Evolutionary conservation across 2,797 vertebrate genomes (phyloP).

Genomic region (Hapalemur alaotrensis): DNA sequence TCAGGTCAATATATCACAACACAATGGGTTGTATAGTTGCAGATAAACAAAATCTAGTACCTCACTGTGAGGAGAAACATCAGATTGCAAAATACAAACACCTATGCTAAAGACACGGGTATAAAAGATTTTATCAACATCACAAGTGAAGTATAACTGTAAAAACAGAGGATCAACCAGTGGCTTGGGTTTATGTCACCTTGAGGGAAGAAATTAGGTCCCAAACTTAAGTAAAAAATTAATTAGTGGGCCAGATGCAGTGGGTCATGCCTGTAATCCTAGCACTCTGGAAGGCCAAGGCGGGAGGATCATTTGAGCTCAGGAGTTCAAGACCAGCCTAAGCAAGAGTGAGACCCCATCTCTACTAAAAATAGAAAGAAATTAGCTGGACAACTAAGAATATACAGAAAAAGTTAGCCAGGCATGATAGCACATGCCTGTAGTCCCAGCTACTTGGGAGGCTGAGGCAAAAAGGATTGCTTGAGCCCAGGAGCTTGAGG

Average conservation of each 20-base stretch:
- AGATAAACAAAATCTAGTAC: neutral
- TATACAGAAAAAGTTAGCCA: too few species aligned
- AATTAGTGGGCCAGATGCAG: neutral
- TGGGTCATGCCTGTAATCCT: too few species aligned
- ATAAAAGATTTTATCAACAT: neutral
- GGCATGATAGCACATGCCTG: too few species aligned
- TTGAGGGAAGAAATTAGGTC: neutral
- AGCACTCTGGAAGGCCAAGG: too few species aligned
- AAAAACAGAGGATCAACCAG: neutral
- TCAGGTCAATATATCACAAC: neutral
- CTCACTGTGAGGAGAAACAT: neutral
- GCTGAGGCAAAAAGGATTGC: too few species aligned
- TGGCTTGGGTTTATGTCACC: neutral
- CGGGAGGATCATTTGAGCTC: too few species aligned
- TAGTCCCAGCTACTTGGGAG: too few species aligned
- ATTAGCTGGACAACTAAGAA: too few species aligned
- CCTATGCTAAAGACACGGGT: neutral
- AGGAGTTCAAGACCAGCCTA: too few species aligned
- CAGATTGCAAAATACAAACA: constrained; percentile 15
- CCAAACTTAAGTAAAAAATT: neutral
- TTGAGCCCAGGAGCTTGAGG: too few species aligned
- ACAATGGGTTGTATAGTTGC: neutral
- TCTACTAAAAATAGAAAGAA: too few species aligned
- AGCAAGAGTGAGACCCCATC: too few species aligned
- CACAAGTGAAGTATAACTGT: neutral